Conservation (phyloP, 2,888 invertebrate genomes). For the Helleia helle region DNA sequence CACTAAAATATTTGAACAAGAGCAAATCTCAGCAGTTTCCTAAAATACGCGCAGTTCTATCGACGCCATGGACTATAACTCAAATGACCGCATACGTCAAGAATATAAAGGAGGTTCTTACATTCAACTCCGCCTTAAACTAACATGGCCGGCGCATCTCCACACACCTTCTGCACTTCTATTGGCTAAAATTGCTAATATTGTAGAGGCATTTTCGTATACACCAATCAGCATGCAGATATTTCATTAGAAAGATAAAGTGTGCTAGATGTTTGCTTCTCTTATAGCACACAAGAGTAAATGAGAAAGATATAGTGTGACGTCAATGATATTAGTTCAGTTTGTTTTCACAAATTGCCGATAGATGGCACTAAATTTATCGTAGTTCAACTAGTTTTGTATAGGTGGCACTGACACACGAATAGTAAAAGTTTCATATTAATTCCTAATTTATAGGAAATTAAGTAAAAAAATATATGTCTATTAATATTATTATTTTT, state of each 20-base stretch:
- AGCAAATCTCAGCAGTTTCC: slow-evolving; percentile 50
- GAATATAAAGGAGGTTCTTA: slow-evolving; percentile 69
- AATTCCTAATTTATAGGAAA: too few species aligned
- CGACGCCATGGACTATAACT: slow-evolving; percentile 64
- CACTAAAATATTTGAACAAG: slow-evolving; percentile 36
- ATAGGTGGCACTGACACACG: slow-evolving; percentile 36
- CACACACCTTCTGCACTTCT: slow-evolving; percentile 34
- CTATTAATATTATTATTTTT: too few species aligned
- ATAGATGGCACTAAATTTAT: slow-evolving; percentile 48
- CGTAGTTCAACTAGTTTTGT: slow-evolving; percentile 33
- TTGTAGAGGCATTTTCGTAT: slow-evolving; percentile 31
- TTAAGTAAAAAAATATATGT: too few species aligned
- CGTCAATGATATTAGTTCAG: slow-evolving; percentile 4
- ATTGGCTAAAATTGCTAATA: slow-evolving; percentile 36
- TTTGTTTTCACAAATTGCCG: slow-evolving; percentile 8
- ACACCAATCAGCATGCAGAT: slow-evolving; percentile 57
- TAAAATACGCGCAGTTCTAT: slow-evolving; percentile 50
- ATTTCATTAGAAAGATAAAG: slow-evolving; percentile 44
- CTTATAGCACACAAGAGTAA: slow-evolving; percentile 42
- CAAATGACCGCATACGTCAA: slow-evolving; percentile 67
- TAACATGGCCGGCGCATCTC: slow-evolving; percentile 57
- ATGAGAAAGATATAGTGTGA: slow-evolving; percentile 31
- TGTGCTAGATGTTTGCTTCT: slow-evolving; percentile 43
- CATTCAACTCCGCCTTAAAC: slow-evolving; percentile 55
- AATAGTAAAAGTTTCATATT: too few species aligned